A percentile compares a stretch with the other conserved stretches of the same genome.
Conservation (phyloP, 2,888 invertebrate species). For the Xanthia togata region DNA sequence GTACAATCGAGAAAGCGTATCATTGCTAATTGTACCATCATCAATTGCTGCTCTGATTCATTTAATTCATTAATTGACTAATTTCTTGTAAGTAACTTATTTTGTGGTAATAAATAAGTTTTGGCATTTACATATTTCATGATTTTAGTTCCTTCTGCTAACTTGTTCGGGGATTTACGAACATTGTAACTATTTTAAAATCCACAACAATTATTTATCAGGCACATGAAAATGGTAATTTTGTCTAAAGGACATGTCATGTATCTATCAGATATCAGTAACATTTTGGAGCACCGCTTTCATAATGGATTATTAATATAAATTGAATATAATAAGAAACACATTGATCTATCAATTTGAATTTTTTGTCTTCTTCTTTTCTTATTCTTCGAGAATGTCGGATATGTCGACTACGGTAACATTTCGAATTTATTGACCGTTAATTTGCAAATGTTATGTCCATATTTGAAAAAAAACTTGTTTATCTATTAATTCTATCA, state of each 20-base stretch:
- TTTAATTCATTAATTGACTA: background rate
- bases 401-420: background rate
- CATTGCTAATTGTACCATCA: slow-evolving; percentile 3
- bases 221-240: background rate
- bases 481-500: background rate
- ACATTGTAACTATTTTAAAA: background rate
- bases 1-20: background rate
- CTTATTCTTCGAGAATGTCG: background rate
- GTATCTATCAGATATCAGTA: background rate
- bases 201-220: background rate
- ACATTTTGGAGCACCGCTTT: background rate
- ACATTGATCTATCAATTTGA: background rate
- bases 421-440: background rate
- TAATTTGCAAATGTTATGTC: background rate
- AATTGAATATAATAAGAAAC: background rate
- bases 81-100: slow-evolving; percentile 9
- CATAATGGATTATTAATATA: background rate
- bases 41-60: slow-evolving; percentile 2
- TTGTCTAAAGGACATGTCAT: background rate
- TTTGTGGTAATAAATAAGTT: slow-evolving; percentile 12
- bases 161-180: background rate
- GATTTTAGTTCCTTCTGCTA: background rate
- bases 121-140: background rate
- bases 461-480: background rate
- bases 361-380: too few species aligned